A percentile compares a stretch with the other conserved stretches of the same genome.
Evolutionary conservation across 2,113 vertebrate species (phyloP).

Genomic region (Emydura subglobosa): DNA sequence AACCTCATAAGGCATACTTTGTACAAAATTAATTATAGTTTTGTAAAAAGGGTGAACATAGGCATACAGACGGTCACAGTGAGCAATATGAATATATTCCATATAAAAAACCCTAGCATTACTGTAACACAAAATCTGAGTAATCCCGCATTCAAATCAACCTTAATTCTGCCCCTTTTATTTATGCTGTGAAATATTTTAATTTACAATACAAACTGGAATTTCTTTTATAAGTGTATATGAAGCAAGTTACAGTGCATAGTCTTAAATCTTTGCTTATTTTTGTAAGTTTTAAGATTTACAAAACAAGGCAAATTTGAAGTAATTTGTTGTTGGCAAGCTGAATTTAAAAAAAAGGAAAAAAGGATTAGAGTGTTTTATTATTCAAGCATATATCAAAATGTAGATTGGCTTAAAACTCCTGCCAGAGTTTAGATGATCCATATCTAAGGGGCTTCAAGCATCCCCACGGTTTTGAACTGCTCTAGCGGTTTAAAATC

Average conservation of each 20-base stretch:
- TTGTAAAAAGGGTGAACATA: too few species aligned
- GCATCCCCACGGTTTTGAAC: constrained; percentile 57
- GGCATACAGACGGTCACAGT: neutral
- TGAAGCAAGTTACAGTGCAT: neutral
- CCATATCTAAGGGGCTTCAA: constrained; percentile 58
- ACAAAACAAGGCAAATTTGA: constrained; percentile 4
- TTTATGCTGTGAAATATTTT: neutral
- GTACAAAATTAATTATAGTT: neutral
- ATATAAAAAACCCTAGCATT: neutral
- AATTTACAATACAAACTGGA: neutral
- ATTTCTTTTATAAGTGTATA: neutral
- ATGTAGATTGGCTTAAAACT: constrained; percentile 47
- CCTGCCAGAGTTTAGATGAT: constrained; percentile 45
- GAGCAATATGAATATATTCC: neutral
- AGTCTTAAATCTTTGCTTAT: neutral
- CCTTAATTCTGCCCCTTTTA: neutral
- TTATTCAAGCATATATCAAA: constrained; percentile 40
- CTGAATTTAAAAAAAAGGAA: neutral
- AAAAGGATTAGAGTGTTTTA: constrained; percentile 17
- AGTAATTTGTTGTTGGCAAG: neutral
- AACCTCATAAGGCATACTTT: neutral
- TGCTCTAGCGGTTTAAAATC: constrained; percentile 69
- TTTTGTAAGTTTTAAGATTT: neutral
- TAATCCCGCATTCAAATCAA: neutral
- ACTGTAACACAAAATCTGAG: neutral